phyloP scores from a whole-genome alignment of 2,113 vertebrate species.

The Neoarius graeffei region DNA sequence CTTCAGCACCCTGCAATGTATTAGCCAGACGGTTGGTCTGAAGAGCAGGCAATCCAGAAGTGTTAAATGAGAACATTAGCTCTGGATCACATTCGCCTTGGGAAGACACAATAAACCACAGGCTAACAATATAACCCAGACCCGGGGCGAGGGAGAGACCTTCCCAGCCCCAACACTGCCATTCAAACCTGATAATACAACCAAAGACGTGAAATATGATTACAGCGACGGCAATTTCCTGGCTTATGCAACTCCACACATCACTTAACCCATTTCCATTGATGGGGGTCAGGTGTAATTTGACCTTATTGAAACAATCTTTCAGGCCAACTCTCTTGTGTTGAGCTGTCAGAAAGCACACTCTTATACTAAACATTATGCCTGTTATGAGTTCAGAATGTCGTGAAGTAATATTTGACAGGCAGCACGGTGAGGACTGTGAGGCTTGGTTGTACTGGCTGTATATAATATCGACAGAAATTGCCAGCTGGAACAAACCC shows the following conservation, averaged over 20 bases:
- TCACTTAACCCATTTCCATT: slow-evolving; percentile 34
- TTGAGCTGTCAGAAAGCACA: slow-evolving; percentile 14
- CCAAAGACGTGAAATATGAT: slow-evolving; percentile 42
- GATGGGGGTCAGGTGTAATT: slow-evolving; percentile 32
- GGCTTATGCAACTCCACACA: slow-evolving; percentile 25
- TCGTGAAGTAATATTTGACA: slow-evolving; percentile 3
- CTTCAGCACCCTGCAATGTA: slow-evolving; percentile 69
- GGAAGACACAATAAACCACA: slow-evolving; percentile 71
- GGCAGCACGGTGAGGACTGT: background rate
- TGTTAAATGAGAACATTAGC: slow-evolving; percentile 75
- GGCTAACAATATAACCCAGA: slow-evolving; percentile 69
- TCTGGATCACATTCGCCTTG: slow-evolving; percentile 60
- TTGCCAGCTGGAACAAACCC: slow-evolving; percentile 56
- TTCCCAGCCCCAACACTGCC: slow-evolving; percentile 24
- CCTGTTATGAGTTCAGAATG: background rate
- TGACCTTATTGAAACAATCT: slow-evolving; percentile 45
- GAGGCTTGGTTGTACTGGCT: slow-evolving; percentile 1
- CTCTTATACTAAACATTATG: slow-evolving; percentile 16
- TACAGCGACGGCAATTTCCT: slow-evolving; percentile 4
- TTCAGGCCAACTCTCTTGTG: slow-evolving; percentile 20
- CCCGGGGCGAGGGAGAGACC: slow-evolving; percentile 11
- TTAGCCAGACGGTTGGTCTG: slow-evolving; percentile 69
- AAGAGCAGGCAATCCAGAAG: slow-evolving; percentile 69
- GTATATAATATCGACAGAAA: slow-evolving; percentile 29
- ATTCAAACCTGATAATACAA: slow-evolving; percentile 27